Evolutionary conservation across 2,113 vertebrate species (phyloP).

Genomic region (Scalopus aquaticus): DNA sequence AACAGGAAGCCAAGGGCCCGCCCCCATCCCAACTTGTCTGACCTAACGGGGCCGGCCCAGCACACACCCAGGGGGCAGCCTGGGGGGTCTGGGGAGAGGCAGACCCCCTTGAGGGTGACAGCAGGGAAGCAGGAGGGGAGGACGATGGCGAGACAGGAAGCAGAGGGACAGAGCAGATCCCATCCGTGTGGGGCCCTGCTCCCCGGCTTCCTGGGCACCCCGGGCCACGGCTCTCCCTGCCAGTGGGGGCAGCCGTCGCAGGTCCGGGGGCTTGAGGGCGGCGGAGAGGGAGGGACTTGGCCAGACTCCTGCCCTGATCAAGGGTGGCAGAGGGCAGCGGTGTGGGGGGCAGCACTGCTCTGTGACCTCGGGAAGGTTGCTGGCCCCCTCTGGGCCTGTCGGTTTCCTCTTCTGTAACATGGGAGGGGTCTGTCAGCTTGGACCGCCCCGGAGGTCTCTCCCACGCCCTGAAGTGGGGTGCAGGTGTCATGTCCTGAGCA

Average conservation of each 20-base stretch:
- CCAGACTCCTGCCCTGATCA: background rate
- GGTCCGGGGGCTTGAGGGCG: background rate
- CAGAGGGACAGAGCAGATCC: background rate
- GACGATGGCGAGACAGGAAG: background rate
- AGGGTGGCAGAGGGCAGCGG: background rate
- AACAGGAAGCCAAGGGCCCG: constrained; percentile 77
- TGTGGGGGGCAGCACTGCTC: background rate
- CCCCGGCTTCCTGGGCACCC: background rate
- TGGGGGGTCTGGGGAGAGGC: no score
- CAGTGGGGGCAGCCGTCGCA: background rate
- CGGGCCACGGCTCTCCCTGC: background rate
- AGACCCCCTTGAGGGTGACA: background rate
- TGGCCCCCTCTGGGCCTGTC: constrained; percentile 30
- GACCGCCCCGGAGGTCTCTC: background rate
- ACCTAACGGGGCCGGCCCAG: constrained; percentile 48
- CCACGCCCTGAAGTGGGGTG: background rate
- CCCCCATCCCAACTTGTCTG: constrained; percentile 81
- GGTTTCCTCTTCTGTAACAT: constrained; percentile 33
- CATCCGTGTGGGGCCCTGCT: background rate
- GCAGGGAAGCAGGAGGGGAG: background rate
- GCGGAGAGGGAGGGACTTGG: background rate
- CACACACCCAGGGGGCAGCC: background rate
- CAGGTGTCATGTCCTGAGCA: background rate
- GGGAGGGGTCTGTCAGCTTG: background rate
- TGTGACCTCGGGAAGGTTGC: constrained; percentile 46